Evolutionary conservation across 2,113 vertebrate genomes (phyloP), one percentile per base, ranked within the genome.

Genomic region (Pomatorhinus ruficollis): DNA sequence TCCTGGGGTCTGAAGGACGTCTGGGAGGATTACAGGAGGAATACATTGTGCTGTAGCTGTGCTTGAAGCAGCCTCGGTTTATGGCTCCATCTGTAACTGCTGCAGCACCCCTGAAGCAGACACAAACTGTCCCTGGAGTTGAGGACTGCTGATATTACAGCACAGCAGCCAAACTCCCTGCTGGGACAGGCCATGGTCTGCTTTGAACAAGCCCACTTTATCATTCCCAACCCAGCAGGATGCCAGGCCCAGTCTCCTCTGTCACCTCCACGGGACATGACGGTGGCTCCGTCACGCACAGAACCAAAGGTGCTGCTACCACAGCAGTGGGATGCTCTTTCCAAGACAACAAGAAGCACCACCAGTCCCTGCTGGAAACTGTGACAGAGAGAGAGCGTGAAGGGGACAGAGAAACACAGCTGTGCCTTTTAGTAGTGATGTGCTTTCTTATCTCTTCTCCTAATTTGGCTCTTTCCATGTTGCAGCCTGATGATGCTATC

Each of bases 61-160:
- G 52, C 83, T 85, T 56, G 44, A 44, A 89, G 79, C 27, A 83
- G 54, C 24, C 68, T 31, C 1, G 0, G 23, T 82, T 89, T 76
- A 70, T 40, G 23, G 60, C 18, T 80, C 28, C 27, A 9, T 80
- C 59, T 63, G 53, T 92, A 70, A 60, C 28, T 25, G 44, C 71
- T 91, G 68, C 42, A 63, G 42, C 6, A 92, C 1, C 3, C 70
- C 70, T 4, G 11, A 75, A 80, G 77, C 33, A 27, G 65, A 66
- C 45, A 30, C 59, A 89, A 83, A 57, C 27, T 27, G 11, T 16
- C 27, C 65, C 74, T 60, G 65, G 50, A 45, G 52, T 0, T 76
- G 56, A 49, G 52, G 0, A 0, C 17, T 0, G 1, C 31, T 11
- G 3, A 20, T n/a, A 33, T 6, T 1, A 1, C 10, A 33, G 31